Evolutionary conservation across 2,113 vertebrate genomes (phyloP), one percentile per base, ranked within the genome.

Genomic region (Nothoprocta pentlandii): DNA sequence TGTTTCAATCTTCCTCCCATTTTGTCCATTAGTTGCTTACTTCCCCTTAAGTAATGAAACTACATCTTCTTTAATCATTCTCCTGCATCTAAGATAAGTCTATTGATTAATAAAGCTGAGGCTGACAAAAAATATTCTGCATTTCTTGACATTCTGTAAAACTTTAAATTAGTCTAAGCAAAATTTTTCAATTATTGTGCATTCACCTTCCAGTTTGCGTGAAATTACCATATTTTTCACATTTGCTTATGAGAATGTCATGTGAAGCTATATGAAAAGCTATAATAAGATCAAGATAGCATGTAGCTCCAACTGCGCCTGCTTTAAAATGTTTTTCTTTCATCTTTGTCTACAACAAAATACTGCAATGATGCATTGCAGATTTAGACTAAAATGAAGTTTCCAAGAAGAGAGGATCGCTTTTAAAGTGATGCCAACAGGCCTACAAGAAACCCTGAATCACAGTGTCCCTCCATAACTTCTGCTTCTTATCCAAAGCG

Each of bases 41-140:
- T 79, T 94, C 42, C 49, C 77, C 44, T 93, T 95, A 90, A 94
- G 94, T 94, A 96, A 96, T 94, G 63, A n/a, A 96, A 85, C 70
- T 85, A 36, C 75, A 76, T 87, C 81, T 94, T 87, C 74, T 85
- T 59, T 93, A 87, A 85, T 54, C 22, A 66, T 82, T 82, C 34
- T 47, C 36, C 84, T 78, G 46, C 76, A 83, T 90, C 74, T 75
- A 95, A 64, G 68, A 49, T 73, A 76, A 92, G 39, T 41, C 74
- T 96, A 94, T 94, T 92, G 95, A 96, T 96, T 94, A 92, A 92
- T 92, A 91, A 90, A 94, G 64, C 69, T 86, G 83, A 89, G 90
- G 80, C 49, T 85, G 77, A 62, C 68, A 12, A 92, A 81, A 89
- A 92, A 78, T 89, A 78, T 76, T 75, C 70, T 92, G 80, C 77